Percentiles rank a stretch among this genome's conserved stretches.
These are phyloP conservation scores for Eupithecia subfuscata DNA, from an alignment of 2,888 invertebrate genomes.

Conservation along the genomic window DNA sequence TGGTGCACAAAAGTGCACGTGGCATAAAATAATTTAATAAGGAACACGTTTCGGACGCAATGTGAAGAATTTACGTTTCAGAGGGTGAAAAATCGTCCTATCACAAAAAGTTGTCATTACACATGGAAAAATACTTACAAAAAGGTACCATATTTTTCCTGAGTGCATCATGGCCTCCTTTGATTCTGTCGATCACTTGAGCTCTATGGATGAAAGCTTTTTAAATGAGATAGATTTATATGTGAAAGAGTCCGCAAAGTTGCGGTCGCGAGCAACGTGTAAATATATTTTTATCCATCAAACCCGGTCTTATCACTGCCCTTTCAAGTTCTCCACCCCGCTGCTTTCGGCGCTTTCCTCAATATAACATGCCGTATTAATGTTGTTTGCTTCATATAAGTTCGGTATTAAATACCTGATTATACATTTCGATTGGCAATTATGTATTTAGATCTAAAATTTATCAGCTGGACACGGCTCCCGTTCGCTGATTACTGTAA, in stretches of 20 bases:
- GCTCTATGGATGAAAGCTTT: background rate
- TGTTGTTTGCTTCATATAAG: constrained; percentile 22
- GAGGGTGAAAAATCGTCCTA: no score
- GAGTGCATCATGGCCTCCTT: background rate
- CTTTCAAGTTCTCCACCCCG: constrained; percentile 37
- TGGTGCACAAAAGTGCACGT: background rate
- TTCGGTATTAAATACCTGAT: constrained; percentile 6
- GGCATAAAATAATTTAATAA: background rate
- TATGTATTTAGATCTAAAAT: constrained; percentile 31
- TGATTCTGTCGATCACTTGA: background rate
- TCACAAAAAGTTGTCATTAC: no score
- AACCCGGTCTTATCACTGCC: background rate
- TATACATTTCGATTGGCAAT: constrained; percentile 25
- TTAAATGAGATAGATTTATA: background rate
- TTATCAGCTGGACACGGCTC: constrained; percentile 28
- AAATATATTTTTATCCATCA: background rate
- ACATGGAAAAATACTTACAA: no score
- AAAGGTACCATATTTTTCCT: background rate
- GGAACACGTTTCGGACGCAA: background rate
- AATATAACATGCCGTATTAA: constrained; percentile 19
- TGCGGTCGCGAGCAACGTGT: background rate
- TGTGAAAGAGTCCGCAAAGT: background rate
- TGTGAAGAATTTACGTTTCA: background rate
- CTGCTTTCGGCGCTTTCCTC: constrained; percentile 31
- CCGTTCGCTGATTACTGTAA: constrained; percentile 22